Base-by-base conservation (phyloP, 2,797 vertebrate species). In the Muraenolepis orangiensis region DNA sequence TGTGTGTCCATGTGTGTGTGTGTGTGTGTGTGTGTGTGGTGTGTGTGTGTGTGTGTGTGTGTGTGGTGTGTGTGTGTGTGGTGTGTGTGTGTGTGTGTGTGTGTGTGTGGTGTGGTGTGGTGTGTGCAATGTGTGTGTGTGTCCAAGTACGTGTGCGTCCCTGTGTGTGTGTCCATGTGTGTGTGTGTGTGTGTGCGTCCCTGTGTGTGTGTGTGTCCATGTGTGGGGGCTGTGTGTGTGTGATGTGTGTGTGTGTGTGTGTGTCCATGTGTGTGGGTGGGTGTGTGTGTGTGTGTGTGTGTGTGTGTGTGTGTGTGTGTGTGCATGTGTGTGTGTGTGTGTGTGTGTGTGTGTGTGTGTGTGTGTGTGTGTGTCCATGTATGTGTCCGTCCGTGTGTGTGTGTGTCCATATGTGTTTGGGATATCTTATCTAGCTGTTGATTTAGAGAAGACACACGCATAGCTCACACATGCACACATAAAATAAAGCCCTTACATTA, bases 361-460 rank as follows among this genome's bases (percentile, higher is more conserved):
- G 36, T 38, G 36, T 38, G 36, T 8, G 36, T 26, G 14, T 30
- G 42, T 36, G 31, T 30, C 7, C 20, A 28, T 72, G 42, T 12
- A 30, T 61, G 29, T 12, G 18, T 72, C 29, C 23, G 26, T 71
- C 7, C 34, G 29, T 61, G 29, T n/a, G 29, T 72, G 66, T 20
- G 29, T 6, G 13, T 14, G 69, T 66, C 66, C 26, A 26, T 74
- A 71, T 74, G 74, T 78, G 71, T 75, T 66, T 67, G 34, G n/a
- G 34, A 76, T 77, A 78, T 76, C 77, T 36, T 73, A 74, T 72
- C 72, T 71, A 30, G 20, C 18, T 57, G 46, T 31, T 51, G 70
- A 67, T 72, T 70, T 69, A 38, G 64, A 77, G 71, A 79, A 26
- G 29, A 64, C 70, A 46, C 14, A 26, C 30, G 70, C 64, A 40